These are phyloP conservation scores for Chionomys nivalis DNA, from an alignment of 2,113 vertebrate species.

Conservation along the genomic window DNA sequence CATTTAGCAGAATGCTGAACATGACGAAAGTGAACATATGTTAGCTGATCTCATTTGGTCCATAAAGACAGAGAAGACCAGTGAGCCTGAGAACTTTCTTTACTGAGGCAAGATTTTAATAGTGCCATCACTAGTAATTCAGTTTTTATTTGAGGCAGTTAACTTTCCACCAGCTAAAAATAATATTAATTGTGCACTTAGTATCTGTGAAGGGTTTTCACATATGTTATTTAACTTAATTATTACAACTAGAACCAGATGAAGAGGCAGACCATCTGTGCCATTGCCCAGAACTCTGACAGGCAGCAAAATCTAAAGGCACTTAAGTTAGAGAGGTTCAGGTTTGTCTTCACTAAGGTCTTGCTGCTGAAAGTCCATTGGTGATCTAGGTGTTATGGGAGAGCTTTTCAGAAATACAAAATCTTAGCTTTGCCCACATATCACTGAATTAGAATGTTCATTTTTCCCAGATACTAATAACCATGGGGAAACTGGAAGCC, in stretches of 20 bases:
- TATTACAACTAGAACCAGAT: slow-evolving; percentile 2
- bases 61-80: slow-evolving; percentile 45
- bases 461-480: not conserved
- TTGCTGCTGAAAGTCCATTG: not conserved
- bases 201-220: slow-evolving; percentile 52
- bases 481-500: not conserved
- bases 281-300: not conserved
- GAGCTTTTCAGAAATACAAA: not conserved
- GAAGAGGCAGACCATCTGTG: slow-evolving; percentile 62
- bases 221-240: slow-evolving; percentile 68
- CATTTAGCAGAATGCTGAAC: slow-evolving; percentile 14
- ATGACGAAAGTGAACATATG: not conserved
- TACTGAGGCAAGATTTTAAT: slow-evolving; percentile 59
- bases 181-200: slow-evolving; percentile 73
- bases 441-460: not conserved
- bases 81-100: slow-evolving; percentile 15
- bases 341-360: not conserved
- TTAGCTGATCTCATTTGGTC: not conserved
- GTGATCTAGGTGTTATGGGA: not conserved
- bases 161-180: slow-evolving; percentile 66
- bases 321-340: slow-evolving; percentile 4
- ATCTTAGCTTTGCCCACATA: not conserved
- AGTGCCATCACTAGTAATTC: slow-evolving; percentile 47
- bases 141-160: slow-evolving; percentile 63
- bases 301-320: not conserved